Evolutionary conservation across 2,888 invertebrate species (phyloP).

Genomic region (Leistus spinibarbis): DNA sequence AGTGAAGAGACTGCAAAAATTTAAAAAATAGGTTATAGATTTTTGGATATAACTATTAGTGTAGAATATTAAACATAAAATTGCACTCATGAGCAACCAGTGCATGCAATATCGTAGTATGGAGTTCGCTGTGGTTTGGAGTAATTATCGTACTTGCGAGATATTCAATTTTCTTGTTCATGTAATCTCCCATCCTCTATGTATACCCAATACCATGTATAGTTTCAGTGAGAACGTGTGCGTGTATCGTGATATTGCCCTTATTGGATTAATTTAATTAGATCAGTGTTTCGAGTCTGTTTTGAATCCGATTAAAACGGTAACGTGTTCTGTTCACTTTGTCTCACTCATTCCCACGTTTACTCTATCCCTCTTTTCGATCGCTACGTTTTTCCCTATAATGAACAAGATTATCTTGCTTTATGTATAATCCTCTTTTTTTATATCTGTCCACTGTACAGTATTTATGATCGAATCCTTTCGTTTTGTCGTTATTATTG

Average conservation of each 20-base stretch:
- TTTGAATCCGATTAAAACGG: slow-evolving; percentile 37
- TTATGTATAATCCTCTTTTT: background rate
- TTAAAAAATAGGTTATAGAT: too few relatives aligned
- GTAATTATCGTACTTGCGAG: slow-evolving; percentile 35
- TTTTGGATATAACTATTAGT: background rate
- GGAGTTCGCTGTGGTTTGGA: background rate
- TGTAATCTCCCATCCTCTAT: slow-evolving; percentile 7
- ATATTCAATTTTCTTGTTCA: slow-evolving; percentile 38
- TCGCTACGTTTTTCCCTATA: background rate
- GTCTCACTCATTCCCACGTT: slow-evolving; percentile 43
- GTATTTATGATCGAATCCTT: background rate
- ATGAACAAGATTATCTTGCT: background rate
- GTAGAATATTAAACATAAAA: background rate
- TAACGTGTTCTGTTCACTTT: slow-evolving; percentile 45
- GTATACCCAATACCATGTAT: slow-evolving; percentile 5
- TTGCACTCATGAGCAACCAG: background rate
- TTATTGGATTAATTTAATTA: slow-evolving; percentile 39
- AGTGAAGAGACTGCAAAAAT: too few relatives aligned
- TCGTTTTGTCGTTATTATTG: background rate
- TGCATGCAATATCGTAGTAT: background rate
- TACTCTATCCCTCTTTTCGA: background rate
- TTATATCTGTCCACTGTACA: background rate
- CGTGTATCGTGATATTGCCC: slow-evolving; percentile 35
- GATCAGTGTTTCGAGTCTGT: slow-evolving; percentile 38
- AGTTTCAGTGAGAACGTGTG: background rate